Conservation (phyloP, 2,888 invertebrate species). For the Dryadula phaetusa region DNA sequence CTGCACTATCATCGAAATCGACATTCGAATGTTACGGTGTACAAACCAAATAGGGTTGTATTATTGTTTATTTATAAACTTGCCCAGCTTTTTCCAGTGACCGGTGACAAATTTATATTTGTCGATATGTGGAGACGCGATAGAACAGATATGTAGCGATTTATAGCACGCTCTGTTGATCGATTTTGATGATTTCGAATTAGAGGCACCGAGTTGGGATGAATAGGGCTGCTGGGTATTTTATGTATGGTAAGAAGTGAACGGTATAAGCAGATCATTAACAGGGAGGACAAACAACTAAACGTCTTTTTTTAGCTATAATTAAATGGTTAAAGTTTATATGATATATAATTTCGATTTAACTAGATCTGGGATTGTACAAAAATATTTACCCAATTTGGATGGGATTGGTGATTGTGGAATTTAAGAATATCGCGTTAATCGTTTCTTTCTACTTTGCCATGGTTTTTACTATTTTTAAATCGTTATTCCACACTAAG, state of each 20-base stretch:
- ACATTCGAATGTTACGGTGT: constrained; percentile 72
- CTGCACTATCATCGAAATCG: constrained; percentile 67
- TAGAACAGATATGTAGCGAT: constrained; percentile 78
- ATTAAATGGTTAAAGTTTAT: too few relatives aligned
- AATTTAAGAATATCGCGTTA: too few relatives aligned
- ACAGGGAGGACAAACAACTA: not conserved
- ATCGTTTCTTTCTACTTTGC: too few relatives aligned
- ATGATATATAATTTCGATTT: too few relatives aligned
- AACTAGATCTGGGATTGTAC: too few relatives aligned
- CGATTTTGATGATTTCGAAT: constrained; percentile 76
- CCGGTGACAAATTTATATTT: constrained; percentile 83
- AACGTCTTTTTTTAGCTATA: not conserved
- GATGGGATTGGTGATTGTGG: too few relatives aligned
- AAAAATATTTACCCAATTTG: too few relatives aligned
- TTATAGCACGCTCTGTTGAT: constrained; percentile 77
- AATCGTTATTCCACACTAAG: too few relatives aligned
- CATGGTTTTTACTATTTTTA: too few relatives aligned
- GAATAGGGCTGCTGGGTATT: not conserved
- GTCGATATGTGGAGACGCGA: constrained; percentile 76
- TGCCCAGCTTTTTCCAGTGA: constrained; percentile 70
- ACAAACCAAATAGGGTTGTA: constrained; percentile 67
- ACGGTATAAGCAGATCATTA: not conserved
- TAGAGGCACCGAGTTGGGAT: constrained; percentile 51
- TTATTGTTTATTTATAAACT: constrained; percentile 83
- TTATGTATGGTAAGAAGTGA: not conserved